Percentiles rank a stretch among this genome's conserved stretches.
Conservation (phyloP, 2,797 vertebrate genomes). For the Phalanger gymnotis region DNA sequence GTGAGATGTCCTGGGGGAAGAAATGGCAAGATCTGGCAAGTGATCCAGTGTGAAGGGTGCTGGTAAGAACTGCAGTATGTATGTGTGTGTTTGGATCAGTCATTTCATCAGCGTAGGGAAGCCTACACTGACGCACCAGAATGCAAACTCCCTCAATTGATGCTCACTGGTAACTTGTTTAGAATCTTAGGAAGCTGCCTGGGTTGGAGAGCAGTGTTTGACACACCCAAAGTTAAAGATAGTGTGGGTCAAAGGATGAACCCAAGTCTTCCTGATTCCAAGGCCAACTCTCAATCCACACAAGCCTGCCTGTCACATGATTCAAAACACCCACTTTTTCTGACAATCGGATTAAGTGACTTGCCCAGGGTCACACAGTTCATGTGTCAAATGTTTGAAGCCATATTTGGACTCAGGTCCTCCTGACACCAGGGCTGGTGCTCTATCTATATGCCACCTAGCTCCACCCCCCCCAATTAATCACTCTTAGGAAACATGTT, state of each 20-base stretch:
- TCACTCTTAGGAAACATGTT: background rate
- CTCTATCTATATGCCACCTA: too few species aligned
- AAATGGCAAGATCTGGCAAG: background rate
- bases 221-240: background rate
- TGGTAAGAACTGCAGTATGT: background rate
- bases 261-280: background rate
- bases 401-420: too few species aligned
- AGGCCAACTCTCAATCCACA: background rate
- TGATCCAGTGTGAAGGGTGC: background rate
- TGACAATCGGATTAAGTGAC: too few species aligned
- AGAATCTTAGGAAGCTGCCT: background rate
- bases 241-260: background rate
- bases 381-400: too few species aligned
- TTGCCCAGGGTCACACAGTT: too few species aligned
- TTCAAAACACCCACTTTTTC: background rate
- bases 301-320: background rate
- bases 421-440: too few species aligned
- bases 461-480: too few species aligned
- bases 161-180: background rate
- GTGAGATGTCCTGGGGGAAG: background rate
- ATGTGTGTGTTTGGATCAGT: background rate
- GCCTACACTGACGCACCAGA: background rate
- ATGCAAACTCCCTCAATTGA: background rate
- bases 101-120: background rate
- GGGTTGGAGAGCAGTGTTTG: background rate